Base-by-base conservation (phyloP, 2,113 vertebrate genomes). In the Felis catus region DNA sequence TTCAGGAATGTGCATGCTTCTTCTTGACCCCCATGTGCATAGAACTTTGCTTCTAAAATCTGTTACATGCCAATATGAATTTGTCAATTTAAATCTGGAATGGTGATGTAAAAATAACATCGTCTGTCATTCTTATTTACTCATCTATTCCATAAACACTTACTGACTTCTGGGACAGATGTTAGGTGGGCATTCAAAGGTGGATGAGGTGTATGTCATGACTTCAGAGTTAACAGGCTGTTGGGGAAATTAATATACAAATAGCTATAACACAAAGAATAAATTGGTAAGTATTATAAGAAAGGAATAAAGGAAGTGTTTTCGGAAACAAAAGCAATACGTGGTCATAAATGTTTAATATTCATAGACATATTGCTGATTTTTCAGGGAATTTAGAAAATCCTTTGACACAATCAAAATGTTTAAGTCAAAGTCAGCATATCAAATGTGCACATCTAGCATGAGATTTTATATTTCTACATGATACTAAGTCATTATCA, bases 321-420 rank as follows among this genome's bases (percentile, higher is more conserved):
- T 13, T 21, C 1, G n/a, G 36, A 92, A 25, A 80, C 66, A 68
- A 96, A 18, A 95, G 53, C 3, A 90, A 53, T 51, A 45, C 8
- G 31, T 66, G 78, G 45, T 74, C 23, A 3, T 41, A 84, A 45
- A 88, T 81, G 18, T 70, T 83, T 80, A 78, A 16, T 33, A 86
- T 82, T 73, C 31, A 41, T 53, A 81, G 31, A 65, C 31, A 89
- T 51, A 84, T 94, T 53, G 21, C 18, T 81, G 8, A 29, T 31
- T 90, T 92, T 96, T 39, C 25, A 76, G 14, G 11, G 4, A 58
- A 94, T 93, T 96, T 27, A 31, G 89, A 85, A 90, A 83, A 19
- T 79, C 55, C 4, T 29, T 79, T 84, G 51, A 82, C 88, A 74
- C 2, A 12, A 33, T 58, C 51, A 81, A 70, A 94, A 88, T 63